Base-by-base conservation (phyloP, 2,113 vertebrate species). In the Cynocephalus volans region DNA sequence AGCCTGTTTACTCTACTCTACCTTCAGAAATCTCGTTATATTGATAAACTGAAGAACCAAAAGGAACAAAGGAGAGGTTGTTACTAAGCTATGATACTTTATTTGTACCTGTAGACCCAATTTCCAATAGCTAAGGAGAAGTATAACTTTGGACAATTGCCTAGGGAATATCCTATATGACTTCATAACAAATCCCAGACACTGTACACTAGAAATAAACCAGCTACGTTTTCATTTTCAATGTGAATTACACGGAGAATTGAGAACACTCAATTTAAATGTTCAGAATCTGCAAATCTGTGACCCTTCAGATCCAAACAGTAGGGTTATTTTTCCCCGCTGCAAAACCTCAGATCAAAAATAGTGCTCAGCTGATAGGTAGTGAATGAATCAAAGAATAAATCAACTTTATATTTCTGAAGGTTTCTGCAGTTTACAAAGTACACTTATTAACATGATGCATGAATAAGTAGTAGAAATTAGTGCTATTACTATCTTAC, bases 261-360 rank as follows among this genome's bases (percentile, higher is more conserved):
- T 75, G 50, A 94, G 88, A 72, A 67, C 31, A 41, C 12, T 93
- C 11, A 33, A 48, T 69, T 86, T n/a, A 88, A 67, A 69, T 77
- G 13, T 69, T 94, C 54, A 90, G 69, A 77, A 48, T 77, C 73
- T 75, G n/a, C 21, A 95, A 36, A 91, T 92, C 73, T 93, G 5
- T 95, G 64, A 79, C 88, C 70, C 12, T 23, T 79, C 13, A 96
- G 58, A 6, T 11, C 14, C 12, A 79, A 73, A 79, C 58, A 36
- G 5, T 19, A 54, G 14, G 21, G 48, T 84, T 82, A 5, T 89
- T 85, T 33, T 33, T 11, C 1, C 10, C 3, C 19, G 23, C 18
- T 15, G 15, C 11, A 82, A 11, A 96, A 92, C 62, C 93, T 67
- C 18, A 69, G 26, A 52, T 83, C 3, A 81, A 75, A 92, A 77